A percentile compares a stretch with the other conserved stretches of the same genome.
Evolutionary conservation across 2,113 vertebrate genomes (phyloP).

Genomic region (Dicaeum eximium): DNA sequence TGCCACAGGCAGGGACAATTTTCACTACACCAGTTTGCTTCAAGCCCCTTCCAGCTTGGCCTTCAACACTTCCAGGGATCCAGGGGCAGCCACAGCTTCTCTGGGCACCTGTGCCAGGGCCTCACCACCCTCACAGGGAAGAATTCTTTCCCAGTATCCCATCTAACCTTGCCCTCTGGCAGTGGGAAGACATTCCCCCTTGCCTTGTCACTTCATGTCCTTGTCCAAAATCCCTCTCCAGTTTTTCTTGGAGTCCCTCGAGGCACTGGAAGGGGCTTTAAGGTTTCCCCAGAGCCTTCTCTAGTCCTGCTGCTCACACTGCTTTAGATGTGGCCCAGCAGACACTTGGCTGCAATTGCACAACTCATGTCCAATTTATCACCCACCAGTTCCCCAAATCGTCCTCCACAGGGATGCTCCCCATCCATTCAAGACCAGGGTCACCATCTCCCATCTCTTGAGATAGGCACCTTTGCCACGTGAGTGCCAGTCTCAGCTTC

Average conservation of each 20-base stretch:
- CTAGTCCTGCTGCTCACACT: background rate
- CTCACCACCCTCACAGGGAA: rapidly evolving
- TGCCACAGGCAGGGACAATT: background rate
- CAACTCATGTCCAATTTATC: background rate
- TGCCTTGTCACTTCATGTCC: background rate
- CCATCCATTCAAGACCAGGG: background rate
- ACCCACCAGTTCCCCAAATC: background rate
- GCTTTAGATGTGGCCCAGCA: background rate
- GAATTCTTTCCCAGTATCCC: background rate
- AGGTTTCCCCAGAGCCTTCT: background rate
- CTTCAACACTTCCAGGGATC: background rate
- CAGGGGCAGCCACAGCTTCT: background rate
- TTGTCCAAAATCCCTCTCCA: background rate
- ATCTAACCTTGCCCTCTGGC: background rate
- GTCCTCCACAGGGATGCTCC: background rate
- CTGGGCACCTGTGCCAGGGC: rapidly evolving
- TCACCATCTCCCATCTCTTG: background rate
- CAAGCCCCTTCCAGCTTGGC: rapidly evolving
- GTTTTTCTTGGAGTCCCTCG: background rate
- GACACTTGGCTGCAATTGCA: background rate
- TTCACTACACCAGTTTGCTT: rapidly evolving
- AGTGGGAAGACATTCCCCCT: background rate
- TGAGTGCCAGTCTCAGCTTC: background rate
- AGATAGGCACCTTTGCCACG: background rate
- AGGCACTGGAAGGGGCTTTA: background rate